Percentiles rank a stretch among this genome's conserved stretches.
Conservation (phyloP, 2,113 vertebrate species). For the Sarotherodon lohbergeri region DNA sequence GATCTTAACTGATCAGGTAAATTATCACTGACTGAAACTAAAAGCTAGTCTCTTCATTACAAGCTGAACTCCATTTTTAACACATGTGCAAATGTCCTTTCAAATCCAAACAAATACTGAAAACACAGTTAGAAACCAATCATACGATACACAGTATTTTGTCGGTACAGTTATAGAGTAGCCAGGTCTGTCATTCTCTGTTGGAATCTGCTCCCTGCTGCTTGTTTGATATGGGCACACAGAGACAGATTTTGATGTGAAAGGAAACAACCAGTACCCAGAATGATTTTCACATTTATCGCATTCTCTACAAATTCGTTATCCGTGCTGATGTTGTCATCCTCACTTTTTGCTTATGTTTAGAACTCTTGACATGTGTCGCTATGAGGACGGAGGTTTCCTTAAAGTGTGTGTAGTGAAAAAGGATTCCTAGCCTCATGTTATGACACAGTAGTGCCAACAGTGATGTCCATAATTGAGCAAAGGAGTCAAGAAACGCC, state of each 20-base stretch:
- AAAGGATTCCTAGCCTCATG: neutral
- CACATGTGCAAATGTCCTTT: neutral
- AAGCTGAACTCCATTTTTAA: neutral
- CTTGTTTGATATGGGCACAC: neutral
- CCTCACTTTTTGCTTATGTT: neutral
- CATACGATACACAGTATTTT: neutral
- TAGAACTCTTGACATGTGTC: neutral
- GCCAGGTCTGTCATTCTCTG: neutral
- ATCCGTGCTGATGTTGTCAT: neutral
- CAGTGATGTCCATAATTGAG: neutral
- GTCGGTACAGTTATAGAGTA: neutral
- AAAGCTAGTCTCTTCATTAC: neutral
- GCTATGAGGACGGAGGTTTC: accelerated
- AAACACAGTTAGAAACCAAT: neutral
- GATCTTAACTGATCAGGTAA: neutral
- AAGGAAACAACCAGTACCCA: neutral
- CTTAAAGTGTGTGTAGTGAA: neutral
- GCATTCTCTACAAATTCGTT: neutral
- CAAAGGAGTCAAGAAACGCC: neutral
- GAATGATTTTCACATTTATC: neutral
- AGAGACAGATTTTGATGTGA: neutral
- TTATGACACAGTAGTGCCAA: neutral
- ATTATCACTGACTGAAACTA: neutral
- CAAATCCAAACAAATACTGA: neutral
- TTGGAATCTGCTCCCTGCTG: neutral